Conservation (phyloP, 2,113 vertebrate species). For the mouse (Mus musculus) region DNA sequence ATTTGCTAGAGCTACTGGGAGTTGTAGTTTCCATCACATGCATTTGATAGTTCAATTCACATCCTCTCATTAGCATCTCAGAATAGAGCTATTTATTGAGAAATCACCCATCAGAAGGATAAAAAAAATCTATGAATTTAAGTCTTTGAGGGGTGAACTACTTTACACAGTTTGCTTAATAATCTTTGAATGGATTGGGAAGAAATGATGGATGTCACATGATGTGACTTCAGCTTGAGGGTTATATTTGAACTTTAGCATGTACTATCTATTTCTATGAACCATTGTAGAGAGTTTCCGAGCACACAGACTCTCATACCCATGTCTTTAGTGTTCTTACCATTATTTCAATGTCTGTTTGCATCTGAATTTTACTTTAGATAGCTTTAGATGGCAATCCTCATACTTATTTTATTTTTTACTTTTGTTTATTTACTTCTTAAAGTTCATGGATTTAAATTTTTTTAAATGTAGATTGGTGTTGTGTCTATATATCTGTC, state of each 20-base stretch:
- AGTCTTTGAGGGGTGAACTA: conserved; percentile 39
- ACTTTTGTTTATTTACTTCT: no score
- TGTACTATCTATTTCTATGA: conserved; percentile 76
- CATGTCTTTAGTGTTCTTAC: conserved; percentile 82
- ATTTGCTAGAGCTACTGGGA: background rate
- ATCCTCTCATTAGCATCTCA: background rate
- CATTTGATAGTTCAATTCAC: conserved; percentile 27
- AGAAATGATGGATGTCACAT: conserved; percentile 61
- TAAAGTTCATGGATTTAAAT: no score
- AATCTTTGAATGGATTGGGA: conserved; percentile 65
- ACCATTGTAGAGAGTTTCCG: conserved; percentile 79
- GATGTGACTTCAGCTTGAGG: conserved; percentile 79
- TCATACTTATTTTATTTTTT: no score
- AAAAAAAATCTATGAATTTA: conserved; percentile 16
- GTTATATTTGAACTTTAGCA: conserved; percentile 79
- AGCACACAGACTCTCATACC: conserved; percentile 82
- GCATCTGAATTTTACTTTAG: conserved; percentile 79
- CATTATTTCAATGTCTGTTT: conserved; percentile 83
- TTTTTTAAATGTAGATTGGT: no score
- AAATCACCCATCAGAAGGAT: background rate
- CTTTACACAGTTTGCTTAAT: conserved; percentile 58
- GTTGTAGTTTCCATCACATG: background rate
- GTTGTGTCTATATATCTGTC: no score
- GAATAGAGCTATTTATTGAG: background rate
- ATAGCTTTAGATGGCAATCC: conserved; percentile 73